Evolutionary conservation across 1,140 invertebrate genomes (phyloP).

Genomic region (Lethocerus indicus): DNA sequence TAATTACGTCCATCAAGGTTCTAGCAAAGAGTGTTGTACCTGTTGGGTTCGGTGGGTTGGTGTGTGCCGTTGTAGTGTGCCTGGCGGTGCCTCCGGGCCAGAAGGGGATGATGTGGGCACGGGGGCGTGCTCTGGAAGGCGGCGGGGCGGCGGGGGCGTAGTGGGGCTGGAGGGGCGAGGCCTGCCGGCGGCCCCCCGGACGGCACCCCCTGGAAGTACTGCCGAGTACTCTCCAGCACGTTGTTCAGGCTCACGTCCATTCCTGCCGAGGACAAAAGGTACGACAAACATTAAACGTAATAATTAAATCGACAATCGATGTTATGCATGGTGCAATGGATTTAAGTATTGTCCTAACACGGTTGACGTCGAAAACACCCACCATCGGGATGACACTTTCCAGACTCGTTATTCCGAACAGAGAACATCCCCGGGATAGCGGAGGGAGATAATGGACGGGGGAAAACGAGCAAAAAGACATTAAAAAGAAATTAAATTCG

Average conservation of each 20-base stretch:
- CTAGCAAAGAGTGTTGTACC: not conserved
- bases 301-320: not conserved
- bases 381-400: too few relatives aligned
- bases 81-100: not conserved
- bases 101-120: not conserved
- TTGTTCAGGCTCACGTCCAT: constrained; percentile 62
- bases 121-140: not conserved
- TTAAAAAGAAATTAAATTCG: too few relatives aligned
- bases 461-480: too few relatives aligned
- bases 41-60: not conserved
- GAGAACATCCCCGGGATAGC: not conserved
- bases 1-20: not conserved
- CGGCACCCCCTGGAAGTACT: constrained; percentile 59
- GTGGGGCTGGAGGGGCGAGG: not conserved
- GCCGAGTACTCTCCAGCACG: constrained; percentile 59
- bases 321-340: not conserved
- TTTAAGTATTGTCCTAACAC: not conserved
- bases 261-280: constrained; percentile 17
- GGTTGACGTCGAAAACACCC: too few relatives aligned
- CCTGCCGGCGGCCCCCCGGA: constrained; percentile 10
- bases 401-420: too few relatives aligned
- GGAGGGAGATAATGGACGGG: too few relatives aligned
- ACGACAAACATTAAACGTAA: not conserved
- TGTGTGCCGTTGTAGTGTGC: not conserved
- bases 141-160: not conserved